phyloP scores from a whole-genome alignment of 1,140 invertebrate genomes.

The Trissolcus basalis region DNA sequence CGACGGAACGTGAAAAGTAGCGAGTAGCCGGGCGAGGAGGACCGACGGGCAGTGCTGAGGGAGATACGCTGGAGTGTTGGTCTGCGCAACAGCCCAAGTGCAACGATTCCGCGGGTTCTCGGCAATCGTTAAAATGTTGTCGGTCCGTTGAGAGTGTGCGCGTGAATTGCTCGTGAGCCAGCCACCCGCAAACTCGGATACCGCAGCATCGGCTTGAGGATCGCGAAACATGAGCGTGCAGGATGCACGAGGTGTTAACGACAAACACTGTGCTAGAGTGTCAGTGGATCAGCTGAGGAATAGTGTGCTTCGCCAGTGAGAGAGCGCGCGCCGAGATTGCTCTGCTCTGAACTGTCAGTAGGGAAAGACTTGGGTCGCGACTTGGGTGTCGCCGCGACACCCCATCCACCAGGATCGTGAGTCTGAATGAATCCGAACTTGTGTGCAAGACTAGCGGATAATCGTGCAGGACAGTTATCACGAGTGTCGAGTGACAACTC shows the following conservation, averaged over 20 bases:
- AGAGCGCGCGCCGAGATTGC: too few species aligned
- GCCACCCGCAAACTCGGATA: too few species aligned
- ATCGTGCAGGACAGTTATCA: conserved; percentile 26
- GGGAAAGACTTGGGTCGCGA: conserved; percentile 1
- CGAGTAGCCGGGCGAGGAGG: conserved; percentile 34
- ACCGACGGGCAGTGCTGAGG: conserved; percentile 39
- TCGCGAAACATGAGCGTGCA: conserved; percentile 28
- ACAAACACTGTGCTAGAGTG: conserved; percentile 21
- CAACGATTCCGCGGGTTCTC: conserved; percentile 20
- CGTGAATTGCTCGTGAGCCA: too few species aligned
- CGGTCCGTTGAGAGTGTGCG: conserved; percentile 25
- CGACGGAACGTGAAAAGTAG: conserved; percentile 43
- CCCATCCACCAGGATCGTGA: background rate
- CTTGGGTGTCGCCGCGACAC: background rate
- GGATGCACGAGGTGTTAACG: conserved; percentile 21
- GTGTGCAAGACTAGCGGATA: conserved; percentile 2
- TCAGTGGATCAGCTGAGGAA: conserved; percentile 14
- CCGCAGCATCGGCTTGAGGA: too few species aligned
- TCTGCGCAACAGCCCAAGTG: conserved; percentile 19
- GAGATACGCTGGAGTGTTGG: conserved; percentile 51
- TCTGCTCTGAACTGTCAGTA: background rate
- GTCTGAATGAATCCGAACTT: conserved; percentile 25
- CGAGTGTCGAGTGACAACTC: conserved; percentile 53
- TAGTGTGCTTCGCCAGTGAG: conserved; percentile 23
- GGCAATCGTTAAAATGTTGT: conserved; percentile 20